Percentiles rank a stretch among this genome's conserved stretches.
phyloP scores from a whole-genome alignment of 2,888 invertebrate genomes.

The Sarcophaga rosellei region DNA sequence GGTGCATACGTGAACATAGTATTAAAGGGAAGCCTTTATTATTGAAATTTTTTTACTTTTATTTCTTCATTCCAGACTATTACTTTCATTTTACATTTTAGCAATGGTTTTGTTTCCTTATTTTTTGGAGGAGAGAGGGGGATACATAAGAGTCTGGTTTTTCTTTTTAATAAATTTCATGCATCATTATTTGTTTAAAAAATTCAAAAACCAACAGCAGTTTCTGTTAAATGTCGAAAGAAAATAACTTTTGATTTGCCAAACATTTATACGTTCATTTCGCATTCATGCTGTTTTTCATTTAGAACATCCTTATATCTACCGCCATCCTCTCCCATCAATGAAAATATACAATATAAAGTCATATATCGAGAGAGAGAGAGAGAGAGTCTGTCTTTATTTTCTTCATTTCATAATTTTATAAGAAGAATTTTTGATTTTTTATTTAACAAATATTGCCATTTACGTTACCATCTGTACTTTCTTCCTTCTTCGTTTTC shows the following conservation, averaged over 20 bases:
- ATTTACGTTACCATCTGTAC: neutral
- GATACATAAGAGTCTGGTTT: neutral
- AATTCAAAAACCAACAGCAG: neutral
- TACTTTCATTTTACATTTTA: conserved; percentile 38
- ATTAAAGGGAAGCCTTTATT: conserved; percentile 5
- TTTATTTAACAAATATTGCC: conserved; percentile 23
- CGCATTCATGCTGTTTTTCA: neutral
- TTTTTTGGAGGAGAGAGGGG: neutral
- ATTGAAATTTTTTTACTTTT: conserved; percentile 21
- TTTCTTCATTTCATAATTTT: neutral
- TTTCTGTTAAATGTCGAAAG: conserved; percentile 26
- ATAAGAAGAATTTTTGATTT: conserved; percentile 23
- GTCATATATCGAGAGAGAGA: neutral
- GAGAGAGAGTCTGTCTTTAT: neutral
- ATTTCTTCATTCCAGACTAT: conserved; percentile 44
- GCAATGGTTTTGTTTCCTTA: neutral
- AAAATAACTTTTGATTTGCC: conserved; percentile 50
- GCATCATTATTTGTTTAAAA: conserved; percentile 47
- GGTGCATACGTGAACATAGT: too few species aligned
- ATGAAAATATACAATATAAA: neutral
- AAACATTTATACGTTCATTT: neutral
- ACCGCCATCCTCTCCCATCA: neutral
- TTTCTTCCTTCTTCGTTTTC: neutral
- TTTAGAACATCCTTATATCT: neutral
- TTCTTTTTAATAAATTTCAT: conserved; percentile 31